These are phyloP conservation scores for Synergus laeviventris DNA, from an alignment of 2,888 invertebrate genomes.

Conservation along the genomic window DNA sequence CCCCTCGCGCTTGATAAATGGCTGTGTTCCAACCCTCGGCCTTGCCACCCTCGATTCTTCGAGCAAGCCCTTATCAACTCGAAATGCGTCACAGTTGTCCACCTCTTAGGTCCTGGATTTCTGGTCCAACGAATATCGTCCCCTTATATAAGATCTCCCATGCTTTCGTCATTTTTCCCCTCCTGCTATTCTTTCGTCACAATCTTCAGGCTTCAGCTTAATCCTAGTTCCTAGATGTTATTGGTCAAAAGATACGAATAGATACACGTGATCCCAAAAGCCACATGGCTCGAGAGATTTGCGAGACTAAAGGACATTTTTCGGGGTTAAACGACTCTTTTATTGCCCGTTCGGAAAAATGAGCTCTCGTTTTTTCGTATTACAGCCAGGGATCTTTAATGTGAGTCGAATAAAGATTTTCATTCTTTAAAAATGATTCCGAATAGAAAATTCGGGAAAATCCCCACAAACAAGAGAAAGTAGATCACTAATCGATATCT, in stretches of 20 bases:
- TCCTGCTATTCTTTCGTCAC: constrained; percentile 33
- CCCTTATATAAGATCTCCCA: constrained; percentile 14
- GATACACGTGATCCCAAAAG: constrained; percentile 9
- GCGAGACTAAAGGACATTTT: constrained; percentile 1
- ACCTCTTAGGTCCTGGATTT: constrained; percentile 49
- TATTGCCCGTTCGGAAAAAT: background rate
- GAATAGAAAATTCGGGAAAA: too few relatives aligned
- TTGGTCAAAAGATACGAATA: constrained; percentile 23
- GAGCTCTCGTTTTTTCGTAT: background rate
- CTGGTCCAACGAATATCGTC: constrained; percentile 44
- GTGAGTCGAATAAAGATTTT: background rate
- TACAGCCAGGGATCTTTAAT: background rate
- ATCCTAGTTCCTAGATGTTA: constrained; percentile 39
- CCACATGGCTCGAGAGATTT: background rate
- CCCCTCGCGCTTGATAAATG: constrained; percentile 69
- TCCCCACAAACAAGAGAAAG: too few relatives aligned
- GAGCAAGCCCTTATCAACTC: constrained; percentile 67
- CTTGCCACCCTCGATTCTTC: constrained; percentile 52
- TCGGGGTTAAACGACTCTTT: background rate
- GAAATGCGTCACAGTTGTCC: constrained; percentile 47
- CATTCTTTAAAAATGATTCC: too few relatives aligned
- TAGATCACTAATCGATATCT: background rate
- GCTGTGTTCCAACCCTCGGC: constrained; percentile 62
- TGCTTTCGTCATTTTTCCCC: constrained; percentile 42
- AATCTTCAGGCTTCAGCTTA: constrained; percentile 40